Conservation (phyloP, 2,113 vertebrate species). For the Trematocara stigmaticum region DNA sequence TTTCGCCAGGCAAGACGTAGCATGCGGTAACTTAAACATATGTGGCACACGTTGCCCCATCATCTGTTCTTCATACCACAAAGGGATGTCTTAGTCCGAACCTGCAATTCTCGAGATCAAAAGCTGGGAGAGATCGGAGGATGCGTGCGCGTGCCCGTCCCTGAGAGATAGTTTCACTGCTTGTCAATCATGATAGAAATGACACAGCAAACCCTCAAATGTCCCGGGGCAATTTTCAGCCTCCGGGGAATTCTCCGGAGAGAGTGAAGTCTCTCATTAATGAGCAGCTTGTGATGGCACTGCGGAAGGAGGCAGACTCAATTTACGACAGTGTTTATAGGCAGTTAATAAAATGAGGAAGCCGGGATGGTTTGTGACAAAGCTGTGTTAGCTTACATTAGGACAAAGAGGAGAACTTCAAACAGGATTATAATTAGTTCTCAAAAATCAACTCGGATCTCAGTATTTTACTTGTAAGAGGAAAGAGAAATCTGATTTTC, state of each 20-base stretch:
- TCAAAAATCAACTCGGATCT: neutral
- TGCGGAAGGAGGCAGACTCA: neutral
- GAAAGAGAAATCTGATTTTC: neutral
- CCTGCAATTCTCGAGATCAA: neutral
- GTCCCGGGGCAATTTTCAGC: neutral
- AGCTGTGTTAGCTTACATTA: neutral
- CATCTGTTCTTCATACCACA: neutral
- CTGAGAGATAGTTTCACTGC: neutral
- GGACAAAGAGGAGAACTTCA: neutral
- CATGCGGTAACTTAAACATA: neutral
- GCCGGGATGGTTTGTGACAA: neutral
- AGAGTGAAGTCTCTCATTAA: slow-evolving; percentile 3
- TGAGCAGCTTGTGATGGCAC: slow-evolving; percentile 7
- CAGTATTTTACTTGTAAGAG: neutral
- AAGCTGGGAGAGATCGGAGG: neutral
- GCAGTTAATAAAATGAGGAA: neutral
- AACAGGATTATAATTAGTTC: neutral
- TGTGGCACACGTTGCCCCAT: neutral
- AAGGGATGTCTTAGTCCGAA: neutral
- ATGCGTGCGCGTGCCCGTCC: neutral
- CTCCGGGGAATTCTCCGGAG: neutral
- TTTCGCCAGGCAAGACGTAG: neutral
- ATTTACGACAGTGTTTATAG: neutral
- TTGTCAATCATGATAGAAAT: slow-evolving; percentile 48
- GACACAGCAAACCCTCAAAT: slow-evolving; percentile 15